phyloP scores from a whole-genome alignment of 2,888 invertebrate species.

The Pegoplata infirma region DNA sequence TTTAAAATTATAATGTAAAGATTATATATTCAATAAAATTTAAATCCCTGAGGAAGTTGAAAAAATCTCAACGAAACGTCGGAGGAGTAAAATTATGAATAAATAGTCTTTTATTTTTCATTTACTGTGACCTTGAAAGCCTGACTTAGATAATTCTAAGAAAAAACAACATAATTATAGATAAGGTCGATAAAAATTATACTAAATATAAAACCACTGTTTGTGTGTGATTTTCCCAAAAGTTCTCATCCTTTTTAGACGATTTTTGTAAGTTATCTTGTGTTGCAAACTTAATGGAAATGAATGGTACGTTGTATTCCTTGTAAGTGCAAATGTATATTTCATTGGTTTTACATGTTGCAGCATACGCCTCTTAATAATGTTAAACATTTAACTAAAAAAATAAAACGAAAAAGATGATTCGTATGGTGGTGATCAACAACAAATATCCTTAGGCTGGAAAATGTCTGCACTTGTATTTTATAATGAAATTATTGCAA shows the following conservation, averaged over 20 bases:
- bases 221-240: background rate
- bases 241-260: slow-evolving; percentile 28
- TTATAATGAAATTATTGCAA: slow-evolving; percentile 55
- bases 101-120: no score
- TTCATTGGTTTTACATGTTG: slow-evolving; percentile 44
- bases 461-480: slow-evolving; percentile 56
- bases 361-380: slow-evolving; percentile 54
- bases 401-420: no score
- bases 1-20: no score
- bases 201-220: background rate
- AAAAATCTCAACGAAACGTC: no score
- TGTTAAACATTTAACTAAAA: slow-evolving; percentile 10
- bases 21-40: no score
- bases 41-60: no score
- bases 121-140: no score
- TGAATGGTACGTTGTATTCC: background rate
- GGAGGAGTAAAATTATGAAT: no score
- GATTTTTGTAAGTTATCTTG: no score
- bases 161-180: no score
- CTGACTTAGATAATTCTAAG: no score
- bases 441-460: slow-evolving; percentile 50
- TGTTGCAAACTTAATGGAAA: slow-evolving; percentile 11
- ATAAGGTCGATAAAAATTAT: no score
- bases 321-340: slow-evolving; percentile 48
- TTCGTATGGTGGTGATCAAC: slow-evolving; percentile 36